Base-by-base conservation (phyloP, 2,888 invertebrate species). In the Dorcus hopei region DNA sequence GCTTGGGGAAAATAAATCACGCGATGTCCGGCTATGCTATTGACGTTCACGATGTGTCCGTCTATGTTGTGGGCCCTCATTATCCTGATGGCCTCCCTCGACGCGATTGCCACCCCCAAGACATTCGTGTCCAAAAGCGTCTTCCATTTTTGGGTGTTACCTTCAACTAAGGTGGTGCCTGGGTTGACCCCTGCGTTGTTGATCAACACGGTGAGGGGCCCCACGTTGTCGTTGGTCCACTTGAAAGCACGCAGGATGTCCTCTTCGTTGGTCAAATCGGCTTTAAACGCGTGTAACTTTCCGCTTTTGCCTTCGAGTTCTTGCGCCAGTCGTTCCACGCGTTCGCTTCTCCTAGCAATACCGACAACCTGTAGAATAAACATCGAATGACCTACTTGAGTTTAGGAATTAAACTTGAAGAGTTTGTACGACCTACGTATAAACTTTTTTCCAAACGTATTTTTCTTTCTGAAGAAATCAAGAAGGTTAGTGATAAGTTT, bases 1-100 rank as follows among this genome's bases (percentile, higher is more conserved):
- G 7, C 4, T 19, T 14, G 14, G n/a, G 51, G 51, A 7, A 38
- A 8, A 38, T 48, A 38, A 11, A 58, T 8, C 3, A 49, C 45
- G 26, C 48, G 16, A 16, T 55, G 51, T 2, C 59, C 59, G 1
- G 23, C 23, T 3, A 52, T n/a, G 41, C 59, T 59, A 23, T 55
- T 55, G 3, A 59, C 52, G 40, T 56, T 56, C 8, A 59, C 50
- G 9, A 59, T 55, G 38, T 52, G 50, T 5, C 59, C 59, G 1
- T 14, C 43, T 9, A 59, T 54, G 19, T 11, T 40, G 11, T 55
- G 14, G 8, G 19, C 11, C 42, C 43, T 11, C 59, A 59, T 59
- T 8, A 52, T 55, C 38, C 23, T 23, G 3, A 59, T 49, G 2
- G 55, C 55, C 43, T 51, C 55, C 7, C 49, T 51, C 1, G 48